These are phyloP conservation scores for Enteromius radiatus DNA, from an alignment of 2,797 vertebrate genomes.

Conservation along the genomic window DNA sequence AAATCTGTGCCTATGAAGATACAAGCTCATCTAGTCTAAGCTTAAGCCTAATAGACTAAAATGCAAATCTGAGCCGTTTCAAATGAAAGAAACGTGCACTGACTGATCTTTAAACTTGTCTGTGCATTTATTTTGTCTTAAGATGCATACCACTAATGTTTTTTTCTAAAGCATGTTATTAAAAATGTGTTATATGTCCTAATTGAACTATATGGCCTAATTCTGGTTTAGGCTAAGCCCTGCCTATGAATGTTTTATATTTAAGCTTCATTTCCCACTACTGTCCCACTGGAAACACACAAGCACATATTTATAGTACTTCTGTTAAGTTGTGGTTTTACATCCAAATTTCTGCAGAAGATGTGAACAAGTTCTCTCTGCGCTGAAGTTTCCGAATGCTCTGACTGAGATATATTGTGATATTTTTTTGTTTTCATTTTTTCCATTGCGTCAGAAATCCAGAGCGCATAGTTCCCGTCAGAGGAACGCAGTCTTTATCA, in stretches of 20 bases:
- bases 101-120: no score
- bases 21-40: neutral
- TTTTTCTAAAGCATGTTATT: no score
- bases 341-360: neutral
- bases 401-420: slow-evolving; percentile 45
- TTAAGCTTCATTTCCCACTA: neutral
- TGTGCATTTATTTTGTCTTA: no score
- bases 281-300: neutral
- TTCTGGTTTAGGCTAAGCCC: no score
- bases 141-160: no score
- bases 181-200: no score
- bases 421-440: slow-evolving; percentile 44
- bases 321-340: neutral
- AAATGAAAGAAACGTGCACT: no score
- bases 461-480: slow-evolving; percentile 48
- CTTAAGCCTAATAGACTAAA: no score
- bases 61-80: no score
- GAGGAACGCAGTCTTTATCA: slow-evolving; percentile 56
- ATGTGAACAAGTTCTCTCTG: neutral
- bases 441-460: slow-evolving; percentile 58
- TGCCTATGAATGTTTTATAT: neutral
- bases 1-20: neutral
- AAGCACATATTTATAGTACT: neutral
- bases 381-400: slow-evolving; percentile 13
- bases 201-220: no score